Conservation (phyloP, 2,113 vertebrate species). For the Isichthys henryi region DNA sequence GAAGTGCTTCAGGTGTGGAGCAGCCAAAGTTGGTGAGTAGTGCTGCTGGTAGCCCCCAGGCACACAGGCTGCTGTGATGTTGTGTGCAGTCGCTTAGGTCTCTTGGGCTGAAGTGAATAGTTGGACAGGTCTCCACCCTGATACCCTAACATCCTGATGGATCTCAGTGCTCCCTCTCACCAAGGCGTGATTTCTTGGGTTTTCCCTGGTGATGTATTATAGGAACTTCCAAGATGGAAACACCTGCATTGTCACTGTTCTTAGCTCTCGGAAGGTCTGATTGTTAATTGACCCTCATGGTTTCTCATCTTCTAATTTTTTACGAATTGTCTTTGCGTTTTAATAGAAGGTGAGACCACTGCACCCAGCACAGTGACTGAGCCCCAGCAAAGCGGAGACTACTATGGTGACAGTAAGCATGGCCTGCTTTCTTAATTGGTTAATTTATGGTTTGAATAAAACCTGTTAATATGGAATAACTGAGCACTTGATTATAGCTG, state of each 20-base stretch:
- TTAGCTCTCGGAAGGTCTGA: not conserved
- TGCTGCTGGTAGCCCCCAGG: slow-evolving; percentile 26
- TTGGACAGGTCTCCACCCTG: not conserved
- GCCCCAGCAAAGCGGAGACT: slow-evolving; percentile 78
- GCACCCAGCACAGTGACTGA: slow-evolving; percentile 72
- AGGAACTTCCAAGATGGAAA: not conserved
- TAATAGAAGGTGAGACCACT: slow-evolving; percentile 74
- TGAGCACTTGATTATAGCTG: not conserved
- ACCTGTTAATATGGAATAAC: not conserved
- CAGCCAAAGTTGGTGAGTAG: slow-evolving; percentile 89
- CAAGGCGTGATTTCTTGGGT: not conserved
- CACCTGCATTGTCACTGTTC: not conserved
- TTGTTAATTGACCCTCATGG: not conserved
- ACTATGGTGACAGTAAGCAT: slow-evolving; percentile 93
- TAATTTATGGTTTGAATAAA: not conserved
- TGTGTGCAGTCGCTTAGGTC: not conserved
- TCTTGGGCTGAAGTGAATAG: not conserved
- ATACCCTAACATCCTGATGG: not conserved
- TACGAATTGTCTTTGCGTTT: slow-evolving; percentile 39
- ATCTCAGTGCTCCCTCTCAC: not conserved
- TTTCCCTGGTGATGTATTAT: not conserved
- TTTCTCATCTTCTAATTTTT: not conserved
- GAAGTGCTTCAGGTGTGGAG: slow-evolving; percentile 98
- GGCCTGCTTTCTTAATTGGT: not conserved
- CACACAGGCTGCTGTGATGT: not conserved